These are phyloP conservation scores for Anagyrus pseudococci DNA, from an alignment of 2,888 invertebrate species.

Conservation along the genomic window DNA sequence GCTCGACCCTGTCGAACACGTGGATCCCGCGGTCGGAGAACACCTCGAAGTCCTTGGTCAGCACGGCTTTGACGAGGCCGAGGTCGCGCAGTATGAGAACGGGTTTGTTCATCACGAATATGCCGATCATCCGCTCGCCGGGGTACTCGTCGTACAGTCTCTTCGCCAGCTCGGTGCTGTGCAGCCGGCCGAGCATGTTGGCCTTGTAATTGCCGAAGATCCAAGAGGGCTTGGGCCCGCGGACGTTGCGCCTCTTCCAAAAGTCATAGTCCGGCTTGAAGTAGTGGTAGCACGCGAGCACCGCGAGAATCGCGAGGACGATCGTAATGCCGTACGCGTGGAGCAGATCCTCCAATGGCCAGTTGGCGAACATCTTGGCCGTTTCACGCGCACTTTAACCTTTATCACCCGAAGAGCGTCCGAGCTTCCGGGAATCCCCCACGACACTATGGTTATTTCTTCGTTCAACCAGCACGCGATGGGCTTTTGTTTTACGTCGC, in stretches of 20 bases:
- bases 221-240: conserved; percentile 56
- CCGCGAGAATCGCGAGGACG: too few relatives aligned
- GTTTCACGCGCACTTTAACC: too few relatives aligned
- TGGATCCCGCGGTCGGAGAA: conserved; percentile 60
- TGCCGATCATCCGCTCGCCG: conserved; percentile 53
- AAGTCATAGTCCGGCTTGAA: conserved; percentile 55
- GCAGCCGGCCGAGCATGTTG: conserved; percentile 46
- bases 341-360: too few relatives aligned
- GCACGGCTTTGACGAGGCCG: conserved; percentile 60
- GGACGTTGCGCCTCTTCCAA: conserved; percentile 60
- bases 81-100: conserved; percentile 61
- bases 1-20: conserved; percentile 60
- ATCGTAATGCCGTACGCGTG: too few relatives aligned
- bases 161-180: conserved; percentile 52
- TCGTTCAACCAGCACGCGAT: too few relatives aligned
- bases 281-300: conserved; percentile 57
- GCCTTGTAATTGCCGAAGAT: conserved; percentile 60
- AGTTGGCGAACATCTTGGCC: too few relatives aligned
- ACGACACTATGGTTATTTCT: too few relatives aligned
- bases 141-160: conserved; percentile 41
- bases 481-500: too few relatives aligned
- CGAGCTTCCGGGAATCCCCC: too few relatives aligned
- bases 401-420: too few relatives aligned
- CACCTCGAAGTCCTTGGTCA: conserved; percentile 63
- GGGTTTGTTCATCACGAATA: conserved; percentile 63